Percentiles rank a stretch among this genome's conserved stretches.
Conservation (phyloP, 2,888 invertebrate species). For the Anthophora plumipes region DNA sequence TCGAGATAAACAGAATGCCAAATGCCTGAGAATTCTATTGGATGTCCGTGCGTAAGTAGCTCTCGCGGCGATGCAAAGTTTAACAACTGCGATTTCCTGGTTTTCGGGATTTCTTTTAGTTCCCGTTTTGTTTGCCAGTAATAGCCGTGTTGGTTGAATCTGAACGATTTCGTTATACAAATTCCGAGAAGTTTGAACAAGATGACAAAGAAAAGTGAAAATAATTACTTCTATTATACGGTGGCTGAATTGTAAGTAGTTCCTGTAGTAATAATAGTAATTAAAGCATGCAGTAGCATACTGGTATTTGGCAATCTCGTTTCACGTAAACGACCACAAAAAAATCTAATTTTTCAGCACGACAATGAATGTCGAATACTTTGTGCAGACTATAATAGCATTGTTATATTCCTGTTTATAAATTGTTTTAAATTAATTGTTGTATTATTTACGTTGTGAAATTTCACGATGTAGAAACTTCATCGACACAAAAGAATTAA, state of each 20-base stretch:
- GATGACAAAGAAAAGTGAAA: background rate
- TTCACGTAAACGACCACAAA: no score
- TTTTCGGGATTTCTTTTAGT: background rate
- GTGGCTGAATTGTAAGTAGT: background rate
- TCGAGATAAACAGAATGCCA: constrained; percentile 38
- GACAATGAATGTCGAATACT: no score
- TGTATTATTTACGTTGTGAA: no score
- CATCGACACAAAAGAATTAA: no score
- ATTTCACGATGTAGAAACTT: no score
- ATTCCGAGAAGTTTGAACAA: background rate
- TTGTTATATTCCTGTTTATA: no score
- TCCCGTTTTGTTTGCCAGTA: no score
- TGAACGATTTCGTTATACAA: background rate
- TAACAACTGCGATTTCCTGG: constrained; percentile 6
- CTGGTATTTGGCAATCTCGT: no score
- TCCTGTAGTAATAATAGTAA: background rate
- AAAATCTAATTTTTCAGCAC: no score
- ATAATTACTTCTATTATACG: background rate
- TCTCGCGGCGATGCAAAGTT: constrained; percentile 8
- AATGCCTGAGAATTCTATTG: constrained; percentile 34
- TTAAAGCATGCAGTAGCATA: no score
- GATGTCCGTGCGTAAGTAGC: constrained; percentile 23
- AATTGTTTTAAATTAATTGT: no score
- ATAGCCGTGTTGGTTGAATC: background rate
- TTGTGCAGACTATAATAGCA: no score